These are phyloP conservation scores for Himalopsyche anomala DNA, from an alignment of 2,888 invertebrate species.

Conservation along the genomic window DNA sequence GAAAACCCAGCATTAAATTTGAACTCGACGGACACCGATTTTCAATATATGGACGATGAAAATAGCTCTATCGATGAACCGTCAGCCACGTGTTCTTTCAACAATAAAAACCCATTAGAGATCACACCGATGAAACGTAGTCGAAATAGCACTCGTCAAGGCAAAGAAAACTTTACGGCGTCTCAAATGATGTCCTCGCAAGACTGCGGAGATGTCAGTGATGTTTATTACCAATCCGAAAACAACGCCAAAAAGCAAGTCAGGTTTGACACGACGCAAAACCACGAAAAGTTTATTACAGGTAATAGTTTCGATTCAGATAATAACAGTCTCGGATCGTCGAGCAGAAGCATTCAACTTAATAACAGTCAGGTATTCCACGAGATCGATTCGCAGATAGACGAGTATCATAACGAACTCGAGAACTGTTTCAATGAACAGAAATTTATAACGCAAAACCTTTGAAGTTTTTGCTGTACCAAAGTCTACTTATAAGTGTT, in stretches of 20 bases:
- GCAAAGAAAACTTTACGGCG: slow-evolving; percentile 56
- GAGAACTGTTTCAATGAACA: slow-evolving; percentile 76
- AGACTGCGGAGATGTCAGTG: slow-evolving; percentile 57
- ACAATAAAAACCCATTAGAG: slow-evolving; percentile 55
- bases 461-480: slow-evolving; percentile 67
- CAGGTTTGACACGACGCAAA: slow-evolving; percentile 75
- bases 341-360: slow-evolving; percentile 25
- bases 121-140: slow-evolving; percentile 61
- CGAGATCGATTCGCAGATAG: slow-evolving; percentile 74
- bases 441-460: slow-evolving; percentile 74
- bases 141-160: slow-evolving; percentile 22
- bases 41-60: slow-evolving; percentile 70
- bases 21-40: slow-evolving; percentile 73
- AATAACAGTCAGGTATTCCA: slow-evolving; percentile 68
- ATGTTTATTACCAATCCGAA: slow-evolving; percentile 66
- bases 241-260: slow-evolving; percentile 74
- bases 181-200: slow-evolving; percentile 49
- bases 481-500: neutral
- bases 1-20: slow-evolving; percentile 74
- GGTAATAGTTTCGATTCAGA: slow-evolving; percentile 74
- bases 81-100: slow-evolving; percentile 21
- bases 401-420: slow-evolving; percentile 75
- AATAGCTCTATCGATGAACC: slow-evolving; percentile 68
- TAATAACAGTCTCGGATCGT: slow-evolving; percentile 64
- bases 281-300: slow-evolving; percentile 74